Evolutionary conservation across 2,113 vertebrate species (phyloP), one percentile per base, ranked within the genome.

Genomic region (Alectura lathami): DNA sequence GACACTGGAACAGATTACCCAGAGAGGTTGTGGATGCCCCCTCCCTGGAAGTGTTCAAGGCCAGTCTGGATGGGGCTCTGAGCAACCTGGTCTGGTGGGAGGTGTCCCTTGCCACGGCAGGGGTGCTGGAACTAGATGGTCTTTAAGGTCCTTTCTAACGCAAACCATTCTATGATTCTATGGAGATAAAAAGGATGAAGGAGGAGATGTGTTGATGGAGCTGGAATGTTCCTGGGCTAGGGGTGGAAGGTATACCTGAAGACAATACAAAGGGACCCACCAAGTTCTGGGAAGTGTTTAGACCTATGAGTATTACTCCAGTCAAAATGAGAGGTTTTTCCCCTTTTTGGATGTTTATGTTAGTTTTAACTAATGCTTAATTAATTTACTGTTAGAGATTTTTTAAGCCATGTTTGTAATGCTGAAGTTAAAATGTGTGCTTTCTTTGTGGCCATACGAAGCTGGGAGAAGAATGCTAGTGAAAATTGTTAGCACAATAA

Each of bases 131-230:
- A n/a, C n/a, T n/a, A n/a, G n/a, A n/a, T n/a, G n/a, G n/a, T n/a
- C n/a, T n/a, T n/a, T n/a, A n/a, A n/a, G n/a, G n/a, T n/a, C n/a
- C n/a, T n/a, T n/a, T n/a, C n/a, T n/a, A n/a, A n/a, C n/a, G n/a
- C n/a, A n/a, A n/a, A n/a, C n/a, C n/a, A n/a, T n/a, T n/a, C n/a
- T n/a, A n/a, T n/a, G n/a, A n/a, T n/a, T n/a, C n/a, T n/a, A n/a
- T 22, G 17, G 13, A 78, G 62, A 60, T 51, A 30, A 79, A 84
- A 5, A 75, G 22, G 11, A 48, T 79, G 50, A 70, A 84, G 43
- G 20, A 91, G 70, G 36, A n/a, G 11, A n/a, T 62, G 48, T 0
- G 0, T 54, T 63, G 50, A 30, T 32, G 38, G 23, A 34, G 20
- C 36, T 74, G 30, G 62, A 89, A 87, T 56, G 8, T 51, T 75